A percentile compares a stretch with the other conserved stretches of the same genome.
Evolutionary conservation across 37 sponge, comb jelly and placozoan genomes (phyloP).

Genomic region (Agelas oroides): DNA sequence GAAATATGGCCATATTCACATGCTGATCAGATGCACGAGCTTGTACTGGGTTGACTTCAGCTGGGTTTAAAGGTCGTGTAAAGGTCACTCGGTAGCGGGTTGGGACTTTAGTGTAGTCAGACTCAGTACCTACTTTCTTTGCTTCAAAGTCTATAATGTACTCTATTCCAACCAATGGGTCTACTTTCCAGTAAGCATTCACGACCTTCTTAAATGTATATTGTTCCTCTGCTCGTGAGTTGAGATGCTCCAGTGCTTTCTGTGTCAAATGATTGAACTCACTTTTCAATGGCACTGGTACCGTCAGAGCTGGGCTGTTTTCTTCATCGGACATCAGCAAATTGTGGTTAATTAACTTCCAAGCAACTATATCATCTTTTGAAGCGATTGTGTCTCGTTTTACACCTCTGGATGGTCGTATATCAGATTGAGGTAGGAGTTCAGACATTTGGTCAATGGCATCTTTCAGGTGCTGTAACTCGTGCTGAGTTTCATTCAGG

Average conservation of each 20-base stretch:
- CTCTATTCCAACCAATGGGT: constrained; percentile 27
- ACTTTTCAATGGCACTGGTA: constrained; percentile 17
- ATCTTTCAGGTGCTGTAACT: constrained; percentile 4
- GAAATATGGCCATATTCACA: constrained; percentile 15
- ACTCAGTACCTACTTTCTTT: not conserved
- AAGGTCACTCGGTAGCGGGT: constrained; percentile 18
- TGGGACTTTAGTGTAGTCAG: not conserved
- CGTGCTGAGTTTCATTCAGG: constrained; percentile 36
- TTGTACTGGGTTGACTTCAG: constrained; percentile 23
- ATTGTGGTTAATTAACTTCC: constrained; percentile 46
- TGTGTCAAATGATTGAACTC: not conserved
- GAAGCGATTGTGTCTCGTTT: not conserved
- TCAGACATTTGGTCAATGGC: constrained; percentile 17
- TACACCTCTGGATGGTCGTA: not conserved
- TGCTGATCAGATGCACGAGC: not conserved
- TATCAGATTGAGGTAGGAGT: constrained; percentile 26
- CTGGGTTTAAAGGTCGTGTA: constrained; percentile 12
- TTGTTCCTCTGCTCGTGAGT: not conserved
- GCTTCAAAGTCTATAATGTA: constrained; percentile 61
- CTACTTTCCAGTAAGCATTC: constrained; percentile 38
- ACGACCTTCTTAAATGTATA: constrained; percentile 29
- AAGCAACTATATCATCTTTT: constrained; percentile 19
- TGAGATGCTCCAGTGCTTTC: constrained; percentile 45
- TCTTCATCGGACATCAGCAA: constrained; percentile 22
- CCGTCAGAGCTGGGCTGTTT: not conserved